Evolutionary conservation across 92 coral and sea anemone genomes (phyloP).

Genomic region (Phenganax marumi): DNA sequence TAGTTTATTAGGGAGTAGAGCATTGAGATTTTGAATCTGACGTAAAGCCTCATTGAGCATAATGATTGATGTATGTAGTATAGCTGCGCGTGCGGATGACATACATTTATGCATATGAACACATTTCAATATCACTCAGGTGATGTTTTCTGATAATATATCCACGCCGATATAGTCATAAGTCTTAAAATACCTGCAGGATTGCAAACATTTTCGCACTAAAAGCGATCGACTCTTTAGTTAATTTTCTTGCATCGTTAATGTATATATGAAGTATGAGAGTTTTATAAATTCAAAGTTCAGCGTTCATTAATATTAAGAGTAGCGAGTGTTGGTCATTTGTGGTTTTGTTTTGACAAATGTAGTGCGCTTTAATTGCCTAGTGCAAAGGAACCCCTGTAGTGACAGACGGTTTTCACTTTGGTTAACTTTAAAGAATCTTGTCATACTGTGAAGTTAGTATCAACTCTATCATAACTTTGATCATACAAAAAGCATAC

Average conservation of each 20-base stretch:
- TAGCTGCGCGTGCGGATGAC: no score
- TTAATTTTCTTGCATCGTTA: not conserved
- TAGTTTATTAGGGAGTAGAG: no score
- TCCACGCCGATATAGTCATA: not conserved
- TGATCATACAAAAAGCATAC: constrained; percentile 13
- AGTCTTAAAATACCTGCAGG: not conserved
- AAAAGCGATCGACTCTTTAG: not conserved
- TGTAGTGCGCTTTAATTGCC: constrained; percentile 20
- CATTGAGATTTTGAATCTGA: no score
- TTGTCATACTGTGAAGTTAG: constrained; percentile 35
- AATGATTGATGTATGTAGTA: no score
- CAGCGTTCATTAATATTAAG: not conserved
- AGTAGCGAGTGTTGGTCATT: not conserved
- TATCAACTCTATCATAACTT: not conserved
- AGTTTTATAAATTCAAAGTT: constrained; percentile 5
- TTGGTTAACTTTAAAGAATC: constrained; percentile 20
- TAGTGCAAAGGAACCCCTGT: constrained; percentile 24
- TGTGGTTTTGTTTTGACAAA: constrained; percentile 35
- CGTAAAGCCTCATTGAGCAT: no score
- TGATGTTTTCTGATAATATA: no score
- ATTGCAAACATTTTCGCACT: not conserved
- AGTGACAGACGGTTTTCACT: constrained; percentile 4
- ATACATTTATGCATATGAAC: no score
- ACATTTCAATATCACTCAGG: no score
- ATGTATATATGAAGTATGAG: not conserved